Conservation (phyloP, 2,113 vertebrate species). For the Salvator merianae region DNA sequence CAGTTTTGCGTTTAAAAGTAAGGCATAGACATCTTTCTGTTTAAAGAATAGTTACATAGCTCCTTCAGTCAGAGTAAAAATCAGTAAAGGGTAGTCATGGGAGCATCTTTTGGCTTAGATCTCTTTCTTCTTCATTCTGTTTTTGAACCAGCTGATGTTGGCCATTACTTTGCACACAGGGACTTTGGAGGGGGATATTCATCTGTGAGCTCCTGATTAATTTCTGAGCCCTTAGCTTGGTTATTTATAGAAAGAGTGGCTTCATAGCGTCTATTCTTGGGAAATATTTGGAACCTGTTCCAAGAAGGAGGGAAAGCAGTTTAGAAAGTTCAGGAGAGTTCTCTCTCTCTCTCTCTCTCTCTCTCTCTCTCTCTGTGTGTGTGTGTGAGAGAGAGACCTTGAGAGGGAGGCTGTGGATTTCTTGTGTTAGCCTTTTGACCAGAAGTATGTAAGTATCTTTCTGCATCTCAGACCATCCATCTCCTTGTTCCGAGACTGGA, state of each 20-base stretch:
- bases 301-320: constrained; percentile 11
- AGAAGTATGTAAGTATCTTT: too few species aligned
- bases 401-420: background rate
- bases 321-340: constrained; percentile 14
- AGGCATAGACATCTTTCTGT: background rate
- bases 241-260: constrained; percentile 75
- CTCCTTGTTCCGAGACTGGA: too few species aligned
- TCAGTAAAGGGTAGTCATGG: background rate
- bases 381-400: background rate
- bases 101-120: accelerated
- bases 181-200: background rate
- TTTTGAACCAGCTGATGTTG: background rate
- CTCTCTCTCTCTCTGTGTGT: too few species aligned
- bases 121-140: background rate
- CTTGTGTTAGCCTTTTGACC: background rate
- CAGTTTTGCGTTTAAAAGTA: background rate
- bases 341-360: too few species aligned
- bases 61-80: background rate
- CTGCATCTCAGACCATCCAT: too few species aligned
- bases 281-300: constrained; percentile 68
- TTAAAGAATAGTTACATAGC: background rate
- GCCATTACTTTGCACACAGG: background rate
- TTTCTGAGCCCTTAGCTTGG: constrained; percentile 32
- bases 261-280: constrained; percentile 76
- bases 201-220: constrained; percentile 53